A percentile compares a stretch with the other conserved stretches of the same genome.
These are phyloP conservation scores for Jaculus jaculus DNA, from an alignment of 2,113 vertebrate species.

Conservation along the genomic window DNA sequence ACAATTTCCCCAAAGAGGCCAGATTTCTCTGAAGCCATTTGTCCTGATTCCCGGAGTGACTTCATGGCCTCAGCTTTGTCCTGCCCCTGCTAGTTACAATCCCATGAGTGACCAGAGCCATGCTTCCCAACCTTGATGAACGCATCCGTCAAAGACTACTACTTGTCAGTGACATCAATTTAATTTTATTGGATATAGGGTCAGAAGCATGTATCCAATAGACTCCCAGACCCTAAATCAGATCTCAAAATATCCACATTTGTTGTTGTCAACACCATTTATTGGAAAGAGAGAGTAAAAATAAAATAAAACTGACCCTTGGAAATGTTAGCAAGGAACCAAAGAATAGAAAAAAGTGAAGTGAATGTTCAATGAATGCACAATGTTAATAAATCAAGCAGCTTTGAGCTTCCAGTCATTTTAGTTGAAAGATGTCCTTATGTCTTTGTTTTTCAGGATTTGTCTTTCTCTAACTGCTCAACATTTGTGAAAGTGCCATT, in stretches of 20 bases:
- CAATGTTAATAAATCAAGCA: not conserved
- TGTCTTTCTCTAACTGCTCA: not conserved
- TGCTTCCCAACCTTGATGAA: constrained; percentile 30
- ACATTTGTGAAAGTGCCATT: not conserved
- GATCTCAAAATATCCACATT: constrained; percentile 55
- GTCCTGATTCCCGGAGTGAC: not conserved
- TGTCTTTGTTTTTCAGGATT: not conserved
- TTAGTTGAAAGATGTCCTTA: not conserved
- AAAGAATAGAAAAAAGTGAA: not conserved
- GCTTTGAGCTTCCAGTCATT: not conserved
- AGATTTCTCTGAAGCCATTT: not conserved
- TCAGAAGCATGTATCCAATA: constrained; percentile 62
- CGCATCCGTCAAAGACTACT: constrained; percentile 48
- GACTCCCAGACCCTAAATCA: constrained; percentile 44
- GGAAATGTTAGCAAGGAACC: constrained; percentile 23
- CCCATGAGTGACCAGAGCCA: constrained; percentile 20
- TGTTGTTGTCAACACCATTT: constrained; percentile 61
- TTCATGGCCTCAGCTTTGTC: constrained; percentile 1
- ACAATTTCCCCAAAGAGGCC: constrained; percentile 50
- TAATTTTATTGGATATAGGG: constrained; percentile 61
- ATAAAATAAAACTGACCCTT: constrained; percentile 6
- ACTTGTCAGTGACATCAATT: constrained; percentile 61
- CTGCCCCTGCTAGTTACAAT: constrained; percentile 7
- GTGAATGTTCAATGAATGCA: not conserved
- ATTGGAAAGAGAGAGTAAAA: not conserved